phyloP scores from a whole-genome alignment of 2,797 vertebrate species.

The Rhodeus uyekii region DNA sequence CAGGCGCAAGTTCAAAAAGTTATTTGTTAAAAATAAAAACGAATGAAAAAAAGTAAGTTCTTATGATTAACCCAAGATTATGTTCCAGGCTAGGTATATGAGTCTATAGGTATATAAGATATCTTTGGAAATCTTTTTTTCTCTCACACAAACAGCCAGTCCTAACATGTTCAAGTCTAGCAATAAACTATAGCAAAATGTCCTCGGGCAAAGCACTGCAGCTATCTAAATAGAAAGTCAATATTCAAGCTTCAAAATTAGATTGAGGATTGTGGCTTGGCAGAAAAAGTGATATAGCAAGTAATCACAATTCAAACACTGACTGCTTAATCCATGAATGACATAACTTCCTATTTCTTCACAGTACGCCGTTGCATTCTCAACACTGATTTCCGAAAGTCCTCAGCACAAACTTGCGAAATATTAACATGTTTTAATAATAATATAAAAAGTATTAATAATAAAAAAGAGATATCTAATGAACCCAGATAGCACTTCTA shows the following conservation, averaged over 20 bases:
- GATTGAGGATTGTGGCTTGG: conserved; percentile 33
- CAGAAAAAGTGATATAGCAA: conserved; percentile 14
- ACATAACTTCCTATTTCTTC: conserved; percentile 20
- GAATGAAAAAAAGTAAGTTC: not conserved
- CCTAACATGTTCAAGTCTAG: conserved; percentile 18
- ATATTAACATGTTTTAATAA: not conserved
- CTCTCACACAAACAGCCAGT: conserved; percentile 8
- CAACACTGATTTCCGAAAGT: not conserved
- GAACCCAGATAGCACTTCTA: not conserved
- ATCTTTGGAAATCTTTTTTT: not conserved
- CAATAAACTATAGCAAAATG: conserved; percentile 13
- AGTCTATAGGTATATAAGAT: not conserved
- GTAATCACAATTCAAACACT: conserved; percentile 5
- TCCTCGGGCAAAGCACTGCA: conserved; percentile 16
- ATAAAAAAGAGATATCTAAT: not conserved
- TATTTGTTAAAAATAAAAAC: not conserved
- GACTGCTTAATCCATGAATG: conserved; percentile 26
- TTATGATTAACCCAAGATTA: conserved; percentile 23
- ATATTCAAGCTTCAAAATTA: conserved; percentile 6
- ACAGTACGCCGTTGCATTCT: not conserved
- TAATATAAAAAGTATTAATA: too few relatives aligned
- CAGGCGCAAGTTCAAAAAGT: conserved; percentile 23
- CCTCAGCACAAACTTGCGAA: not conserved
- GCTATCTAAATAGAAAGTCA: conserved; percentile 14
- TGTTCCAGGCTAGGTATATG: not conserved